Evolutionary conservation across 2,888 invertebrate genomes (phyloP), one percentile per base, ranked within the genome.

Genomic region (Smittia sp.): DNA sequence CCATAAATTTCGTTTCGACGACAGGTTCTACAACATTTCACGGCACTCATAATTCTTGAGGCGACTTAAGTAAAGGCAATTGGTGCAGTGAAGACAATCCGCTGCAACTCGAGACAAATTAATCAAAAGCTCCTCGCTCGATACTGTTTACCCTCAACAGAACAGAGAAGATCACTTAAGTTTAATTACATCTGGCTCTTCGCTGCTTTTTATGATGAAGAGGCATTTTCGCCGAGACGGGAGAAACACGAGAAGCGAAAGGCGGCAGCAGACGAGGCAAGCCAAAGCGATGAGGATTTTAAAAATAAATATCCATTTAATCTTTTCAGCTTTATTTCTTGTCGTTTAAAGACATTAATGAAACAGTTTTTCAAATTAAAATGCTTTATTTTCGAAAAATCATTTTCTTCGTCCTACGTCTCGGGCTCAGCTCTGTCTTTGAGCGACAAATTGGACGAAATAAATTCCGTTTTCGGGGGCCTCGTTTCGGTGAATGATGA

Each of bases 1-100:
- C 68, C 68, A 69, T 69, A 69, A 69, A 69, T 69, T 69, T 69
- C n/a, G 24, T 52, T 69, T 15, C 46, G 39, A 20, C 52, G 68
- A 69, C 68, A 69, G 46, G 68, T 52, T 69, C 46, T 69, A 69
- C 68, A 69, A 46, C 68, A 52, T 69, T 69, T 69, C 46, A 69
- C 20, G 25, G 38, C 27, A 15, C 13, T 63, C 63, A 63, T 63
- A 63, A 25, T 39, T 69, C 25, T 24, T n/a, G n/a, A 69, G 22
- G 68, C 52, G 68, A 46, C 68, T 69, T 52, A 69, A 69, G 18
- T 4, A 39, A 52, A 11, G 68, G 41, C 41, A 68, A 68, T 68
- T 68, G 41, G 41, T 68, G 68, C 39, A 68, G 41, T 68, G 68
- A 68, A 68, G 41, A 68, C 41, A 41, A 15, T 68, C 18, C 41